These are phyloP conservation scores for Xiphophorus couchianus DNA, from an alignment of 2,113 vertebrate species.

Conservation along the genomic window DNA sequence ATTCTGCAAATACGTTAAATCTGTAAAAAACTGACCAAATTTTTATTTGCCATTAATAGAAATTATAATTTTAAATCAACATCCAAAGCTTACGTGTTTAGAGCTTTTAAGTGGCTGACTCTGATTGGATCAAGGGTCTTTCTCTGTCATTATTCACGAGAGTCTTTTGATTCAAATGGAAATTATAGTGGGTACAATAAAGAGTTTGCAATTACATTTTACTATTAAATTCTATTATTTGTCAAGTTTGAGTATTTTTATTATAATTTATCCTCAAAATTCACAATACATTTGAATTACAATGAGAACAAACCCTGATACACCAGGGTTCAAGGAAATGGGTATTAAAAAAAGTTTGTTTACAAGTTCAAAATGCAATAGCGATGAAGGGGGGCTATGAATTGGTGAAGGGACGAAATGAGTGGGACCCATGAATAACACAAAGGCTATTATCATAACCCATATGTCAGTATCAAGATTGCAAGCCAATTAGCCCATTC, in stretches of 20 bases:
- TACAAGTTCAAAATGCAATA: not conserved
- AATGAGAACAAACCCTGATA: not conserved
- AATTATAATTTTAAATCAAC: not conserved
- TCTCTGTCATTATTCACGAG: not conserved
- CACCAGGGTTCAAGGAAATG: not conserved
- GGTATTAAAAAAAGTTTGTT: not conserved
- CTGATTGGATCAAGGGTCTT: not conserved
- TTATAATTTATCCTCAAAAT: not conserved
- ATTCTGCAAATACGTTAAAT: not conserved
- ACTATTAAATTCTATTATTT: too few relatives aligned
- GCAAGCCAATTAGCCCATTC: too few relatives aligned
- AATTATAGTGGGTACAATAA: too few relatives aligned
- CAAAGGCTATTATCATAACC: not conserved
- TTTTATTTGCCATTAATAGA: not conserved
- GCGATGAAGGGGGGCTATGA: not conserved
- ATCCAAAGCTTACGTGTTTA: not conserved
- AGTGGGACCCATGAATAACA: not conserved
- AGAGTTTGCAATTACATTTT: not conserved
- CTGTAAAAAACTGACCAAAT: not conserved
- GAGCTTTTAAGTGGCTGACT: not conserved
- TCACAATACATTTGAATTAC: not conserved
- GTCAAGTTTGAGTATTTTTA: not conserved
- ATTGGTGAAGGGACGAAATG: not conserved
- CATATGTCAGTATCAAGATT: too few relatives aligned
- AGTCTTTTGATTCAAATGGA: too few relatives aligned